Evolutionary conservation across 2,113 vertebrate genomes (phyloP), one percentile per base, ranked within the genome.

Genomic region (Aegypius monachus): DNA sequence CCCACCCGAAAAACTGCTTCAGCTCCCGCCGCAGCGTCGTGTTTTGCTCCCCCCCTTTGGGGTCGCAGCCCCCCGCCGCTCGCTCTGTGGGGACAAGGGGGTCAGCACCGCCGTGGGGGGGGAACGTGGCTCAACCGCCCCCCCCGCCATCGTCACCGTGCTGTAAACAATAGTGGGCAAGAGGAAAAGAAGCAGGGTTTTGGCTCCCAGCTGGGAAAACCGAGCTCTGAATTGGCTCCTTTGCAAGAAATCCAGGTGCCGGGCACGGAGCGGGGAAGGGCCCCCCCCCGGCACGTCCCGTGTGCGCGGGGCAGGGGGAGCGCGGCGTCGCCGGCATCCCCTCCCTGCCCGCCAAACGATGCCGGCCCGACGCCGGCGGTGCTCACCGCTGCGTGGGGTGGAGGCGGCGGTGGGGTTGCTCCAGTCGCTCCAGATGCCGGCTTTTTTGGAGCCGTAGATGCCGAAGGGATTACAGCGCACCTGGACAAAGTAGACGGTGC

Each of bases 1-100:
- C 99, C 99, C 99, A 99, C 81, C 99, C 99, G 27, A 99, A 99
- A 95, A 99, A 99, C 98, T 99, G 99, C 98, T 99, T 99, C 93
- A 99, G 98, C 98, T 99, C 99, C 95, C 99, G 97, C 48, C 99
- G 98, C 90, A 99, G 97, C 15, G 99, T 99, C 77, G 99, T 99
- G 98, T 99, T 99, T 42, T 99, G 99, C 97, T 99, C 99, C 4
- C 98, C 99, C 0, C 98, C 99, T 94, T 99, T 99, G 53, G 99
- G 99, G 97, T 99, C 99, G 14, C 99, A 99, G 38, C 99, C 98
- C 59, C 99, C 99, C 4, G 97, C 97, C 31, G 98, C 93, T 77
- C 99, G 98, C 87, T 99, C 99, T 99, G 96, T 0, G 42, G 25
- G 79, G 40, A 85, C 38, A 50, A 21, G 16, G 48, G 27, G 58